A percentile compares a stretch with the other conserved stretches of the same genome.
These are phyloP conservation scores for Bagarius yarrelli DNA, from an alignment of 2,113 vertebrate genomes.

Conservation along the genomic window DNA sequence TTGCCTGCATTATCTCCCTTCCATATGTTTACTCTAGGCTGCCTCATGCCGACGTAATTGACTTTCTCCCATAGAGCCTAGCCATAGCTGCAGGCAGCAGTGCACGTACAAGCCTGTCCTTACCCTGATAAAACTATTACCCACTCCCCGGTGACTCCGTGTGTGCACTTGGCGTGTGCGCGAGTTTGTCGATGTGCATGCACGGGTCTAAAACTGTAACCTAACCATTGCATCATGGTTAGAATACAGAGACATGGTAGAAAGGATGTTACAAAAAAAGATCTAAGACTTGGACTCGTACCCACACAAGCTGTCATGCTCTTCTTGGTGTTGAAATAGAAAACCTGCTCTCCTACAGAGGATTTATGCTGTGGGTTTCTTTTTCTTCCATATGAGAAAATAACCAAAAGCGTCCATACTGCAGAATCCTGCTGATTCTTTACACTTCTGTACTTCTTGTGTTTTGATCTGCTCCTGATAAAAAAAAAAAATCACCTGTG, in stretches of 20 bases:
- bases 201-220: constrained; percentile 36
- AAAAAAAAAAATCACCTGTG: constrained; percentile 50
- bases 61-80: constrained; percentile 59
- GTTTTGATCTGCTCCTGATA: constrained; percentile 45
- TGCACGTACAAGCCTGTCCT: constrained; percentile 51
- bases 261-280: constrained; percentile 40
- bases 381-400: constrained; percentile 27
- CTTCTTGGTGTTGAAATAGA: constrained; percentile 27
- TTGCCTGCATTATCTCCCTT: constrained; percentile 55
- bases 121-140: constrained; percentile 60
- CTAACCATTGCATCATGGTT: constrained; percentile 40
- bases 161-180: constrained; percentile 24
- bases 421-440: constrained; percentile 44
- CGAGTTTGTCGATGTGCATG: constrained; percentile 16
- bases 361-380: constrained; percentile 13
- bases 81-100: constrained; percentile 57
- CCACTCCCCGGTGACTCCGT: constrained; percentile 48
- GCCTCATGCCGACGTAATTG: constrained; percentile 55
- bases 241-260: constrained; percentile 38
- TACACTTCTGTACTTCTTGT: neutral
- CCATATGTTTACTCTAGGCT: constrained; percentile 58
- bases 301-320: constrained; percentile 26
- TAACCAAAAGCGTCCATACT: constrained; percentile 40
- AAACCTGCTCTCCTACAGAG: constrained; percentile 1
- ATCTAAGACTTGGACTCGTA: constrained; percentile 41